Base-by-base conservation (phyloP, 2,888 invertebrate species). In the Trissolcus japonicus region DNA sequence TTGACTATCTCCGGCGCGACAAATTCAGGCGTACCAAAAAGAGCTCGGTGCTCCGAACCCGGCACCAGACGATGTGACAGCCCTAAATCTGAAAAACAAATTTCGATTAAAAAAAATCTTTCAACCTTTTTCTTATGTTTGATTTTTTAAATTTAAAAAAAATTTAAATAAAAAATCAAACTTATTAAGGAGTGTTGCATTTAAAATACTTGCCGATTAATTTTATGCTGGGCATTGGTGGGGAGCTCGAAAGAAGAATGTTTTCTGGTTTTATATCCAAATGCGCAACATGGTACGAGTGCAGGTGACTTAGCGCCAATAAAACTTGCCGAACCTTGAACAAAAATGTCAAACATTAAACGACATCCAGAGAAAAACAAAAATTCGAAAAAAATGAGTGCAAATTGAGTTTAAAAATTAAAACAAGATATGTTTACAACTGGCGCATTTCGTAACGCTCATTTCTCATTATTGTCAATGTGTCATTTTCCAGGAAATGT, bases 181-280 rank as follows among this genome's bases (percentile, higher is more conserved):
- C 25, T 25, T 25, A 25, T 25, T 25, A 14, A 43, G 14, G 9
- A 41, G 2, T 41, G 13, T 41, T n/a, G 13, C 2, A 19, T 1
- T 19, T 19, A 2, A n/a, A 11, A 51, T 51, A 59, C 40, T 80
- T 83, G 88, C 88, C 89, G 83, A 93, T 93, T 78, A 93, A 87
- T 86, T 93, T 93, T 73, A 93, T 91, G 71, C 85, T 82, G 86
- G 91, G 84, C 91, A 90, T 85, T 83, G 90, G 88, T 84, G 90
- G 86, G 77, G 88, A 86, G 46, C 88, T 88, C 46, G 90, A 89
- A 59, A 93, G 86, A 88, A 93, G 91, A 79, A 93, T 91, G 86
- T 93, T 93, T 86, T 93, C 93, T 57, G 93, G 93, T 90, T 93
- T 93, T 76, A 93, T 91, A 87, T 93, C 93, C 79, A 93, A 89